phyloP scores from a whole-genome alignment of 30 jellyfish, hydroid and myxozoan genomes.

The Calvadosia cruxmelitensis region DNA sequence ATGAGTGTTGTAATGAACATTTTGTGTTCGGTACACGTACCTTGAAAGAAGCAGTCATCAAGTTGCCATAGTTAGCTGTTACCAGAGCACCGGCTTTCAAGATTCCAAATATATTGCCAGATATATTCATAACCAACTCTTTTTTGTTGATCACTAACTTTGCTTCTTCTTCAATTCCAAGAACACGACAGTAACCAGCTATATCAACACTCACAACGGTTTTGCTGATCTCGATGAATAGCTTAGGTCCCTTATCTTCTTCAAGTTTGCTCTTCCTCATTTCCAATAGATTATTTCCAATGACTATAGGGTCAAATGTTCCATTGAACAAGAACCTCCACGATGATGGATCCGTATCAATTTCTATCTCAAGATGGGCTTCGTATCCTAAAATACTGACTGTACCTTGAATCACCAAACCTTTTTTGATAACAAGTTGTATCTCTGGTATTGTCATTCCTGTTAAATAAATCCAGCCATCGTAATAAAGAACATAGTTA shows the following conservation, averaged over 20 bases:
- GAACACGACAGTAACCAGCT: neutral
- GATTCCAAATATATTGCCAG: neutral
- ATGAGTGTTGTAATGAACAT: too few relatives aligned
- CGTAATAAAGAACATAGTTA: too few relatives aligned
- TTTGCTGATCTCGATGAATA: neutral
- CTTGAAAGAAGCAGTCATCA: neutral
- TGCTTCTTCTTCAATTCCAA: neutral
- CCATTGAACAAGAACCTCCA: neutral
- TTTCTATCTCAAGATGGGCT: neutral
- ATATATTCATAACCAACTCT: neutral
- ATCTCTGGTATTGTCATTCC: too few relatives aligned
- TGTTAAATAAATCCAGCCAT: too few relatives aligned
- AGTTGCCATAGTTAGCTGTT: neutral
- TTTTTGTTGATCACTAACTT: neutral
- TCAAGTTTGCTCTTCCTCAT: neutral
- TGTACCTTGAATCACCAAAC: neutral
- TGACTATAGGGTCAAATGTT: neutral
- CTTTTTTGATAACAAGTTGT: too few relatives aligned
- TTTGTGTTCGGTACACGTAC: too few relatives aligned
- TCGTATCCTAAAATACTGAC: neutral
- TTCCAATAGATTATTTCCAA: neutral
- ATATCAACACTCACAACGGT: neutral
- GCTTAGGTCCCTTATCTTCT: neutral
- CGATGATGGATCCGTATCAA: neutral
- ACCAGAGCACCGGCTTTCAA: neutral